A percentile compares a stretch with the other conserved stretches of the same genome.
phyloP scores from a whole-genome alignment of 1,140 invertebrate species.

The Calephelis nemesis region DNA sequence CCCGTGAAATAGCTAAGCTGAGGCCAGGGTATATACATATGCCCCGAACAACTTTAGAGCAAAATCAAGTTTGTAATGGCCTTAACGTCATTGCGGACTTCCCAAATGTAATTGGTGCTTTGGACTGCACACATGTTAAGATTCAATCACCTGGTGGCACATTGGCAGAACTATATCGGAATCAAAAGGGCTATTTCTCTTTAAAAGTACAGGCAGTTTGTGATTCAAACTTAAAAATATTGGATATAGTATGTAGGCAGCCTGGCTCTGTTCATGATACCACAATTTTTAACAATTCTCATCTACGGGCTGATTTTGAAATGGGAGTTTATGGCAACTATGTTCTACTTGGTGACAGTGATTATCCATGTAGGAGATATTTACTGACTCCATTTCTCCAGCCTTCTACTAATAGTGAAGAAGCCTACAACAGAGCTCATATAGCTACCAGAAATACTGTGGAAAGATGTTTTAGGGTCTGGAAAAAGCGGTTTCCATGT shows the following conservation, averaged over 20 bases:
- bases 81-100: constrained; percentile 41
- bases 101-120: constrained; percentile 35
- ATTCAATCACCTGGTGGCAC: constrained; percentile 31
- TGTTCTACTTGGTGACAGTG: not conserved
- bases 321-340: not conserved
- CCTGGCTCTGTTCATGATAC: constrained; percentile 30
- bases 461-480: constrained; percentile 16
- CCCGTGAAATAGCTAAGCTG: not conserved
- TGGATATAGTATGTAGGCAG: constrained; percentile 31
- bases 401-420: not conserved
- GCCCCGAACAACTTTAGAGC: not conserved
- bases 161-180: constrained; percentile 29
- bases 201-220: constrained; percentile 29
- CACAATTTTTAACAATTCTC: not conserved
- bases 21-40: not conserved
- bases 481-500: not conserved
- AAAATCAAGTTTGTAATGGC: not conserved
- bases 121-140: constrained; percentile 32
- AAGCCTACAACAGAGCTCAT: not conserved
- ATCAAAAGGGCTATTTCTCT: constrained; percentile 33
- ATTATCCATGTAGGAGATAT: not conserved
- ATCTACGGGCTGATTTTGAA: not conserved
- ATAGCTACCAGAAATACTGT: constrained; percentile 6
- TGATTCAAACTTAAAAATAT: constrained; percentile 23
- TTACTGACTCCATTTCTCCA: not conserved